Conservation (phyloP, 53 echinoderm and acorn worm genomes). For the Hippasteria phrygiana region DNA sequence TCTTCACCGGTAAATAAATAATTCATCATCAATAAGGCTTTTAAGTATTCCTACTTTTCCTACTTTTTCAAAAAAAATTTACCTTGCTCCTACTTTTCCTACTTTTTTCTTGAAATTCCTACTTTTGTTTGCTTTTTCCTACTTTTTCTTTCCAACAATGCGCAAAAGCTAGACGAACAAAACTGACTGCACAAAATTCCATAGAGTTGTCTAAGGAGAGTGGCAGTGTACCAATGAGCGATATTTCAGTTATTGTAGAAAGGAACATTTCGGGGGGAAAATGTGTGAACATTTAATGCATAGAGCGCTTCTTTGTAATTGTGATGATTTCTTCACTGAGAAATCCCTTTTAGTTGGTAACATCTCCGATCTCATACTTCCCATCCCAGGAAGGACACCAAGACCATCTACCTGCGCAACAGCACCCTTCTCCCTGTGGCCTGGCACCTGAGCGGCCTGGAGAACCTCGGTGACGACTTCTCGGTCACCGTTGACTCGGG, state of each 20-base stretch:
- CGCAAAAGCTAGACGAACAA: too few relatives aligned
- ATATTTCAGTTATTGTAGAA: too few relatives aligned
- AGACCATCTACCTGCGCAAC: constrained; percentile 97
- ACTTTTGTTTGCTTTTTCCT: too few relatives aligned
- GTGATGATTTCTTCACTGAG: neutral
- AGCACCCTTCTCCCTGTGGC: constrained; percentile 94
- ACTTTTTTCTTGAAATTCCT: too few relatives aligned
- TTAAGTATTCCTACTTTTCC: neutral
- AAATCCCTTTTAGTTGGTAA: neutral
- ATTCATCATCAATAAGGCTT: neutral
- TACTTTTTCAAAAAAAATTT: too few relatives aligned
- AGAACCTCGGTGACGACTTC: constrained; percentile 99
- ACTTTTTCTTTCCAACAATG: too few relatives aligned
- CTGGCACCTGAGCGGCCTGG: constrained; percentile 94
- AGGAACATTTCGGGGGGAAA: too few relatives aligned
- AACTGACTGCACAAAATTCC: too few relatives aligned
- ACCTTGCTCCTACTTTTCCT: too few relatives aligned
- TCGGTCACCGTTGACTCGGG: constrained; percentile 90
- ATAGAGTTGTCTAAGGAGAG: too few relatives aligned
- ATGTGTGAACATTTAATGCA: too few relatives aligned
- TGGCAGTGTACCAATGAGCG: too few relatives aligned
- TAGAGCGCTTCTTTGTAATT: neutral
- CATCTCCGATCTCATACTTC: neutral
- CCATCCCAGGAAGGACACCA: constrained; percentile 92
- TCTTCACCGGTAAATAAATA: constrained; percentile 78